Conservation (phyloP, 35 echinoderm and acorn worm species). For the Apostichopus parvimensis region DNA sequence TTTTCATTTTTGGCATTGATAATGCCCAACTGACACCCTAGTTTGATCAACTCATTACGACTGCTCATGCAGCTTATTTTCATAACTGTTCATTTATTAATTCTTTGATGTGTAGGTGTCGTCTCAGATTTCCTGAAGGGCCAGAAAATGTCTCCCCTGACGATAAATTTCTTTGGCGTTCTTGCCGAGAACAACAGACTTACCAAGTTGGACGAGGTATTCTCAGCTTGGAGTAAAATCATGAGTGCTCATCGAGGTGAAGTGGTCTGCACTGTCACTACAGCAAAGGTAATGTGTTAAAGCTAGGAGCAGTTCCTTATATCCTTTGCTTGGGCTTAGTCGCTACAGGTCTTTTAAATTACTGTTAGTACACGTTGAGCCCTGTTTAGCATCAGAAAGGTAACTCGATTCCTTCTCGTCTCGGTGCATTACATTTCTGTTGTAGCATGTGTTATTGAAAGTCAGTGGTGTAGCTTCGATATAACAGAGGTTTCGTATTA, state of each 20-base stretch:
- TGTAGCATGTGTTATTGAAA: too few species aligned
- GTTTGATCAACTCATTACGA: too few species aligned
- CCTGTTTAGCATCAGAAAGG: too few species aligned
- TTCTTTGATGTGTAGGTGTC: slow-evolving; percentile 48
- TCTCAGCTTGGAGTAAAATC: slow-evolving; percentile 71
- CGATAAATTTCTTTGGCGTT: slow-evolving; percentile 75
- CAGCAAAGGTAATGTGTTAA: slow-evolving; percentile 75
- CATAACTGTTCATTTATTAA: neutral
- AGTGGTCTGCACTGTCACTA: slow-evolving; percentile 85
- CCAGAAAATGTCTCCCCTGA: slow-evolving; percentile 67
- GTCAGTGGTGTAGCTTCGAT: too few species aligned
- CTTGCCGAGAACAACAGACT: slow-evolving; percentile 84
- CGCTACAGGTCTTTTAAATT: too few species aligned
- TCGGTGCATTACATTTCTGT: too few species aligned
- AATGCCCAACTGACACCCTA: too few species aligned
- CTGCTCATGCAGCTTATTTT: too few species aligned
- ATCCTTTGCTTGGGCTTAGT: neutral
- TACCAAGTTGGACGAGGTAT: slow-evolving; percentile 73
- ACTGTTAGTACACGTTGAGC: too few species aligned
- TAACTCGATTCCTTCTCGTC: too few species aligned
- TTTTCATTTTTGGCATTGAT: too few species aligned
- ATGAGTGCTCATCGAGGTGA: slow-evolving; percentile 93
- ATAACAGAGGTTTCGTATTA: too few species aligned
- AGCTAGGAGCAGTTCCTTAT: neutral
- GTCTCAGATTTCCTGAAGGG: slow-evolving; percentile 63